Percentiles rank a stretch among this genome's conserved stretches.
These are phyloP conservation scores for Gnathonemus longibarbis DNA, from an alignment of 2,113 vertebrate genomes.

Conservation along the genomic window DNA sequence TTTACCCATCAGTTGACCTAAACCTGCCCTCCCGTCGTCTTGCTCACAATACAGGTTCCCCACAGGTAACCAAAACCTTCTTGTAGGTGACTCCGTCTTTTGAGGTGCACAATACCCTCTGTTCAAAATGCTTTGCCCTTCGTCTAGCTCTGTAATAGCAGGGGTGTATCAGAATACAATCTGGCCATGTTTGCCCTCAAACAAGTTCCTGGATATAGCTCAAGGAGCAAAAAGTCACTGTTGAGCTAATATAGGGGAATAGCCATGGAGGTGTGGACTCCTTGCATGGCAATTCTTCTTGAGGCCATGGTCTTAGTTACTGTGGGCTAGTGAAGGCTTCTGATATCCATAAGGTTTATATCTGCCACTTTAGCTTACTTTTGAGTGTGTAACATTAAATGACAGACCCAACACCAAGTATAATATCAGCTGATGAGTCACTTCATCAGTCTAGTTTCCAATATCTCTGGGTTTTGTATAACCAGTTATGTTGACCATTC, in stretches of 20 bases:
- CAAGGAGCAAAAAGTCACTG: constrained; percentile 31
- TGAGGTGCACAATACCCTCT: constrained; percentile 51
- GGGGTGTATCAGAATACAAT: constrained; percentile 48
- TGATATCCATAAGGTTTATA: neutral
- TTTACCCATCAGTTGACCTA: constrained; percentile 49
- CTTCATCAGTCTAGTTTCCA: constrained; percentile 2
- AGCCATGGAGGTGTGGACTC: neutral
- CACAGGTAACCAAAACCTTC: constrained; percentile 62
- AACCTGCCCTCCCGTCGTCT: constrained; percentile 44
- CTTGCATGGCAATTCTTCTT: neutral
- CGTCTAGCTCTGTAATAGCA: constrained; percentile 46
- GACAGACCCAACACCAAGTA: no score
- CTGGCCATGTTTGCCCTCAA: constrained; percentile 21
- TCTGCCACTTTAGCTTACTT: neutral
- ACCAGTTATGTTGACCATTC: constrained; percentile 33
- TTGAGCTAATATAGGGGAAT: constrained; percentile 20
- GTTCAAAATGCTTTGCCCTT: constrained; percentile 49
- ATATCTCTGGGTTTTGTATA: constrained; percentile 19
- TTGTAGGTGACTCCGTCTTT: constrained; percentile 50
- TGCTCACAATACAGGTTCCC: constrained; percentile 50
- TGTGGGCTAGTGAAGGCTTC: neutral
- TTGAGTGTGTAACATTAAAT: neutral
- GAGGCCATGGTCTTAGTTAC: neutral
- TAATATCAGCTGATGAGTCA: neutral
- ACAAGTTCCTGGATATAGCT: constrained; percentile 35